Base-by-base conservation (phyloP, 23 tunicate species). In the Diplosoma virens region DNA sequence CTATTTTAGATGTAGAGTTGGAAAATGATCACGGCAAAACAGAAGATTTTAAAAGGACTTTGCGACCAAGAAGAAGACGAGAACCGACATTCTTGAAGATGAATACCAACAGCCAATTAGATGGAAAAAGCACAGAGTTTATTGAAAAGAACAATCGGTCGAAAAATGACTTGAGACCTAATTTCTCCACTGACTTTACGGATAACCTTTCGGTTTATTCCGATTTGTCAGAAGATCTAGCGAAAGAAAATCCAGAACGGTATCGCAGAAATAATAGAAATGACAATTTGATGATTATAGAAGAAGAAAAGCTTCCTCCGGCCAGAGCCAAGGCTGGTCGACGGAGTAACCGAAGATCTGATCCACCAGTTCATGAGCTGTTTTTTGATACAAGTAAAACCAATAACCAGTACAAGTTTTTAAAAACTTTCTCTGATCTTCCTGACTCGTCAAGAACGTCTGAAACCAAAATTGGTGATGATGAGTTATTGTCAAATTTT, bases 191-290 rank as follows among this genome's bases (percentile, higher is more conserved):
- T n/a, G 69, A 61, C 34, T 61, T 61, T 4, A 55, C 17, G 17
- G 69, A 61, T 35, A 61, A 61, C 69, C 5, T 7, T 29, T 61
- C 69, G 9, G 69, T 61, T 27, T 61, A 27, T 61, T 61, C 69
- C 6, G 69, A 61, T 6, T 29, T 61, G 6, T 61, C 69, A 28
- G 69, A 61, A 29, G 69, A 61, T 4, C 9, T 61, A 29, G 34
- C 21, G 35, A 61, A 61, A 61, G 69, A 61, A 5, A 61, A 11
- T 27, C 28, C 9, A 7, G 34, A 61, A 9, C 9, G 35, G 30
- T 3, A n/a, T 14, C 69, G 69, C 7, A 61, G 23, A 55, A 55
- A 61, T 29, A 27, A 35, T 27, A 18, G 30, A 61, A 61, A 29
- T 61, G 69, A 61, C 4, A 61, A 29, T 4, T 25, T 55, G 61